These are phyloP conservation scores for Mionectes olivaceus DNA, from an alignment of 2,797 vertebrate genomes.

Conservation along the genomic window DNA sequence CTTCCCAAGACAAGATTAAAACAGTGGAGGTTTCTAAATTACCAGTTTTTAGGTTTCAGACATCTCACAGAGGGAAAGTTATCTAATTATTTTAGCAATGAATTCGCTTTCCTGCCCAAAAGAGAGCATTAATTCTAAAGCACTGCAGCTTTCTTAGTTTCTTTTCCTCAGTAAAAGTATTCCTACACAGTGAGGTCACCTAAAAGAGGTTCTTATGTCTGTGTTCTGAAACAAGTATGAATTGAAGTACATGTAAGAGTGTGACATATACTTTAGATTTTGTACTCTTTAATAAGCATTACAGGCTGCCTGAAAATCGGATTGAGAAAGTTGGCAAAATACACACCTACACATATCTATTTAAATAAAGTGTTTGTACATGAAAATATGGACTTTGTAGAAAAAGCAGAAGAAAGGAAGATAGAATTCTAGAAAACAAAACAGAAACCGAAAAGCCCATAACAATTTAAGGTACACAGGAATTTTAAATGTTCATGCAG, in stretches of 20 bases:
- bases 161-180: background rate
- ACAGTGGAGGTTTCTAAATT: conserved; percentile 5
- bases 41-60: background rate
- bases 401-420: background rate
- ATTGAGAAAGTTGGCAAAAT: background rate
- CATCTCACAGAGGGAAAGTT: background rate
- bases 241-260: background rate
- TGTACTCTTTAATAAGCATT: background rate
- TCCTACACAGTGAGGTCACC: background rate
- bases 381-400: background rate
- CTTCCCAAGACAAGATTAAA: background rate
- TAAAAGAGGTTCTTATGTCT: background rate
- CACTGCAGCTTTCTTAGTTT: background rate
- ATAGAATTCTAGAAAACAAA: background rate
- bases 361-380: background rate
- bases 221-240: background rate
- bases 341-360: background rate
- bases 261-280: background rate
- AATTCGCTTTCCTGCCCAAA: background rate
- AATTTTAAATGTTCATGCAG: background rate
- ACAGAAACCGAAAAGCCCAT: background rate
- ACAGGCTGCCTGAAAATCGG: background rate
- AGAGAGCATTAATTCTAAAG: background rate
- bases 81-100: background rate
- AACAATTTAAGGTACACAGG: background rate